Evolutionary conservation across 1,140 invertebrate species (phyloP), one percentile per base, ranked within the genome.

Genomic region (Frieseomelitta varia): DNA sequence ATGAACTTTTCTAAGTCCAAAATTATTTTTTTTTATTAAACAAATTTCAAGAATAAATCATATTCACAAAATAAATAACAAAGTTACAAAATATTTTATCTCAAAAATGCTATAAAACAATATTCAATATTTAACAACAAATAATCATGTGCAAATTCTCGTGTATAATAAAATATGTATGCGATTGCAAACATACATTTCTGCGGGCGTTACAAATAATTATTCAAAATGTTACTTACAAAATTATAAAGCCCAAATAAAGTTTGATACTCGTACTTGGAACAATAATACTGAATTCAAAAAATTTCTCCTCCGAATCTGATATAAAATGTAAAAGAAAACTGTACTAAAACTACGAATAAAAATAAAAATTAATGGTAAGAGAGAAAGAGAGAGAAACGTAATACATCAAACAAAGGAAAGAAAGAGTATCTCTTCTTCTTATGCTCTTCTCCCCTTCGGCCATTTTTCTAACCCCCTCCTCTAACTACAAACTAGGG

Each of bases 391-490:
- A 47, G 19, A 19, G 39, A 17, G 30, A 63, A 15, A 68, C 19
- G 12, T 2, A 21, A n/a, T n/a, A 30, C n/a, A 39, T 21, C 3
- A 24, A 55, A 56, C 12, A 34, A 14, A 74, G 51, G 24, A 63
- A 79, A 65, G 39, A 15, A 73, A 56, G 27, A 74, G 74, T 17
- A 27, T 34, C 21, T 73, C 55, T 74, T 72, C 30, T 84, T 68
- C 47, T 21, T 69, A 53, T 73, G 56, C 51, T 82, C 51, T 74
- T 79, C 75, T 73, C 75, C 81, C 78, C 61, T 75, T 53, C 88
- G 88, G 88, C 90, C 90, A 91, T 91, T 91, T 91, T 91, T 89
- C 88, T 90, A 91, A 91, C 88, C 88, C 91, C 85, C 80, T 87
- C 81, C 87, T 81, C 69, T 76, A 86, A 68, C 76, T 76, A 65